Evolutionary conservation across 2,113 vertebrate genomes (phyloP).

Genomic region (Leucoraja erinaceus): DNA sequence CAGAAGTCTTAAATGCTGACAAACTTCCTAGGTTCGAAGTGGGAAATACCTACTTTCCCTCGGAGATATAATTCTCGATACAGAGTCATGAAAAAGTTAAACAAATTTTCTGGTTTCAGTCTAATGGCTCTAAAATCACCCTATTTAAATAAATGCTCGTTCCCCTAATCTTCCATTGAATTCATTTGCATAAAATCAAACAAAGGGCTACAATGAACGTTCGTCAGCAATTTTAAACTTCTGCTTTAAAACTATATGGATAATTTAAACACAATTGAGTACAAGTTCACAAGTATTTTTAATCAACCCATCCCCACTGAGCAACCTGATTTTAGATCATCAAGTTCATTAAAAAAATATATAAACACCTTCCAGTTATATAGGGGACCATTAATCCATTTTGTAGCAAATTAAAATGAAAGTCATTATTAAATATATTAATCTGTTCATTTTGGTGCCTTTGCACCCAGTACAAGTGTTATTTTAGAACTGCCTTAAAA

Average conservation of each 20-base stretch:
- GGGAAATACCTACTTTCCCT: not conserved
- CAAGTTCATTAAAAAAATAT: not conserved
- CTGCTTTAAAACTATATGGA: not conserved
- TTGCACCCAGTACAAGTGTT: too few species aligned
- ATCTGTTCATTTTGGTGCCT: not conserved
- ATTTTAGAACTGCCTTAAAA: not conserved
- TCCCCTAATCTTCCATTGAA: not conserved
- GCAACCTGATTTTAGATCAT: not conserved
- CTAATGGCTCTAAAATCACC: too few species aligned
- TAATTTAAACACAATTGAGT: not conserved
- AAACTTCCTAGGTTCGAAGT: too few species aligned
- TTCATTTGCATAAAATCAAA: not conserved
- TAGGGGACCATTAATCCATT: not conserved
- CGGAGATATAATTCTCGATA: not conserved
- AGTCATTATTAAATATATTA: not conserved
- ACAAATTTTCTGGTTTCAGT: not conserved
- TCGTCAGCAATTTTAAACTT: not conserved
- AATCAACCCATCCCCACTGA: not conserved
- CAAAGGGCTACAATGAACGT: not conserved
- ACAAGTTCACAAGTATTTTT: not conserved
- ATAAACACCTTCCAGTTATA: not conserved
- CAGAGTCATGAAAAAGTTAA: not conserved
- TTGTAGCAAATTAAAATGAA: not conserved
- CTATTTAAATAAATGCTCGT: not conserved
- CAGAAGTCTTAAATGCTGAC: too few species aligned